Percentiles rank a stretch among this genome's conserved stretches.
Evolutionary conservation across 2,888 invertebrate genomes (phyloP).

Genomic region (Tupiocoris notatus): DNA sequence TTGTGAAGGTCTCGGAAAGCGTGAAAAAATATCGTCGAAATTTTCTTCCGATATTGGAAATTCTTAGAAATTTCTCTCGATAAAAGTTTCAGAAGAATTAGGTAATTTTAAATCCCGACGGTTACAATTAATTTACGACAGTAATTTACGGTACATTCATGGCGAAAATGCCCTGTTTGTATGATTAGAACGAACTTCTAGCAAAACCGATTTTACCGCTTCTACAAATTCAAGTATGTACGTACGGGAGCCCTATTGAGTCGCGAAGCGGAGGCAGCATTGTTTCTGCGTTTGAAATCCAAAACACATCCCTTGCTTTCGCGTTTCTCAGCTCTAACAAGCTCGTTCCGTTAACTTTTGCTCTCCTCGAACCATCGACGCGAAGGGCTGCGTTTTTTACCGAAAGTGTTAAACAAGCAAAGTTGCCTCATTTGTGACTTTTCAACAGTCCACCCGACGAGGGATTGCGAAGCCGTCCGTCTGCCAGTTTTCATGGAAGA

Average conservation of each 20-base stretch:
- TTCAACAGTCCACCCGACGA: neutral
- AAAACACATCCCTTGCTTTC: neutral
- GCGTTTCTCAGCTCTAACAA: conserved; percentile 23
- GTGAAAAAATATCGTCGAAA: no score
- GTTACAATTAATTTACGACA: no score
- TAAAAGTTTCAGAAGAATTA: no score
- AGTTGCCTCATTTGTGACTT: conserved; percentile 41
- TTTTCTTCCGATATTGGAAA: no score
- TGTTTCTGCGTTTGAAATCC: neutral
- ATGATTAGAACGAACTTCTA: no score
- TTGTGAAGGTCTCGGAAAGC: no score
- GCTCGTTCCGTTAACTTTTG: conserved; percentile 25
- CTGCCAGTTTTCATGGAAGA: neutral
- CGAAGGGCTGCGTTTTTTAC: neutral
- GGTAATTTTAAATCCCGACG: no score
- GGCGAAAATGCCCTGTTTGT: no score
- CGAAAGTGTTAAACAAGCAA: conserved; percentile 41
- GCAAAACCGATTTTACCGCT: no score
- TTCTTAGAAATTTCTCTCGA: no score
- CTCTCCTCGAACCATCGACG: neutral
- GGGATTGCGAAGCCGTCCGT: neutral
- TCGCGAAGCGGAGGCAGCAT: neutral
- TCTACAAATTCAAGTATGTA: no score
- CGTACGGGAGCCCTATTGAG: neutral
- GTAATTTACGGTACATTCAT: no score